These are phyloP conservation scores for Thyatira batis DNA, from an alignment of 2,888 invertebrate genomes.

Conservation along the genomic window DNA sequence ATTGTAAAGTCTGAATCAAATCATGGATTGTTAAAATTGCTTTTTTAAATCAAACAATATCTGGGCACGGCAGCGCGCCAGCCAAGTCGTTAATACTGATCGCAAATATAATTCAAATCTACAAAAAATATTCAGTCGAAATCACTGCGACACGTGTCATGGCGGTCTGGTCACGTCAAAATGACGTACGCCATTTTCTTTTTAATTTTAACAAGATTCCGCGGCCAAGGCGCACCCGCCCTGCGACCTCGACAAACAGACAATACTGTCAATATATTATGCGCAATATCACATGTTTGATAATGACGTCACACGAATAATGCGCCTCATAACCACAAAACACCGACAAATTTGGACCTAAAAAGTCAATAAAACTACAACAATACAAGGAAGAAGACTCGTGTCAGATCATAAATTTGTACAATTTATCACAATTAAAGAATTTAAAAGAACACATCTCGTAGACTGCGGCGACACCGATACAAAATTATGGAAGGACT, in stretches of 20 bases:
- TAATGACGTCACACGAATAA: conserved; percentile 1
- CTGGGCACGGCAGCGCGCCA: neutral
- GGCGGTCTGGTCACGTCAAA: neutral
- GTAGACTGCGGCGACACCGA: conserved; percentile 37
- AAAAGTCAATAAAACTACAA: conserved; percentile 66
- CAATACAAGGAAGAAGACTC: conserved; percentile 65
- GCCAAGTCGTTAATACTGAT: neutral
- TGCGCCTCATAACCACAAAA: conserved; percentile 35
- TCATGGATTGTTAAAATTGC: neutral
- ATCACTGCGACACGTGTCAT: neutral
- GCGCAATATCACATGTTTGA: conserved; percentile 3
- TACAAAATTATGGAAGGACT: conserved; percentile 33
- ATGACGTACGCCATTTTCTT: neutral
- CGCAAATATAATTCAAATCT: neutral
- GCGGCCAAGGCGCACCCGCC: neutral
- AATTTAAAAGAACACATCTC: conserved; percentile 64
- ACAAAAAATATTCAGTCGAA: neutral
- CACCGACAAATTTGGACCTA: conserved; percentile 49
- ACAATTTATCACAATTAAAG: conserved; percentile 76
- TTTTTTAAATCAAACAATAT: neutral
- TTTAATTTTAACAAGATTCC: neutral
- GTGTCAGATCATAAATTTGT: conserved; percentile 75
- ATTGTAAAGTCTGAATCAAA: neutral
- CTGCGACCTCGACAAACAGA: neutral
- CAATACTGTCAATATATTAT: conserved; percentile 1